Base-by-base conservation (phyloP, 2,797 vertebrate species). In the Dipus sagitta region DNA sequence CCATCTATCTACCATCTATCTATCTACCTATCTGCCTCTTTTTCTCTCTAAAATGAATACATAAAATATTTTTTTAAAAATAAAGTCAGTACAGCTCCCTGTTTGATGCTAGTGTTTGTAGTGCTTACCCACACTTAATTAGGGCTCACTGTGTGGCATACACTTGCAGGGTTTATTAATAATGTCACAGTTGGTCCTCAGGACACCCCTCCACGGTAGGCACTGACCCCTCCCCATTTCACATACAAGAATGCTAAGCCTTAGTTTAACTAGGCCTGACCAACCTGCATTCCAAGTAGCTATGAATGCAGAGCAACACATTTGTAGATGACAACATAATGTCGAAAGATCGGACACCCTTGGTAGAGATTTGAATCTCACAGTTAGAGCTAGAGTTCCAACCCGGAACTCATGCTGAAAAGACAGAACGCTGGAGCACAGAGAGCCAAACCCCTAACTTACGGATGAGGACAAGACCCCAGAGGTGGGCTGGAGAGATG, bases 161-260 rank as follows among this genome's bases (percentile, higher is more conserved):
- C n/a, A 23, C 64, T 23, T 7, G 82, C 30, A 8, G 4, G 12
- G 77, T 20, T 77, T 65, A 74, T 17, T 0, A 7, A 0, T 0
- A 0, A 23, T 38, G 12, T 60, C 75, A 34, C 58, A 0, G 1
- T 52, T 24, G 30, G 30, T 54, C 80, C 58, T 65, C 67, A 12
- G 0, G 8, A 64, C 6, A 17, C 58, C 62, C 64, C 62, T 67
- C 24, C 18, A 10, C 3, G 34, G 28, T 5, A 52, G 70, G 23
- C 13, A 2, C 68, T 11, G 11, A 28, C 26, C 0, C 79, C 58
- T 32, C 38, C 23, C n/a, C 7, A 0, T 47, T 34, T 30, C 65
- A 32, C 14, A n/a, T 5, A 0, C 7, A 85, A 60, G 3, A 71
- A 67, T 10, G 6, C 18, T 28, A 78, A 72, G 38, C 34, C 86